These are phyloP conservation scores for Drosophila bifasciata DNA, from an alignment of 1,140 invertebrate genomes.

Conservation along the genomic window DNA sequence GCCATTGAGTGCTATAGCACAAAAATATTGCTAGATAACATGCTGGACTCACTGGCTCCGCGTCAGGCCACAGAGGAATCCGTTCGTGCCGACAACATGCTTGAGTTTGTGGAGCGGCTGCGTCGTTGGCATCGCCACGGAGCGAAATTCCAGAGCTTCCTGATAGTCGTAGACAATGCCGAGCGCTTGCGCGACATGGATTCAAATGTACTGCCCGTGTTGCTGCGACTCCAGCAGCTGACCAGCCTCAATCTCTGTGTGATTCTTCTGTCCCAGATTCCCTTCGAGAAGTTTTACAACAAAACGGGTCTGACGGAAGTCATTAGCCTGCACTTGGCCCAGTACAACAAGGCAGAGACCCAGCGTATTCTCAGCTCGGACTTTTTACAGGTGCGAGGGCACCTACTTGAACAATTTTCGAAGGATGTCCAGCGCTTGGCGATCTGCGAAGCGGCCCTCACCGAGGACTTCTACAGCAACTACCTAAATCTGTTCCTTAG, in stretches of 20 bases:
- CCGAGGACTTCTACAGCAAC: constrained; percentile 89
- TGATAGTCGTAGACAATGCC: constrained; percentile 91
- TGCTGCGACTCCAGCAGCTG: constrained; percentile 90
- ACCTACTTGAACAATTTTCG: constrained; percentile 25
- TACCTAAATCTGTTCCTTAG: constrained; percentile 92
- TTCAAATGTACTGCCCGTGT: constrained; percentile 88
- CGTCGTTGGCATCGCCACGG: constrained; percentile 30
- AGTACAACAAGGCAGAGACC: constrained; percentile 92
- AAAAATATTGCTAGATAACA: constrained; percentile 91
- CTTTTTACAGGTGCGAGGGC: constrained; percentile 61
- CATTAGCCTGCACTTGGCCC: constrained; percentile 90
- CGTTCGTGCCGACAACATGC: constrained; percentile 89
- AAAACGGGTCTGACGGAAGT: constrained; percentile 90
- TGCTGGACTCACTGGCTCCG: constrained; percentile 86
- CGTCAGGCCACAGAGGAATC: background rate
- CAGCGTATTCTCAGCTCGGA: constrained; percentile 88
- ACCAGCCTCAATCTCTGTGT: constrained; percentile 89
- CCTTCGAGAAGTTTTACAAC: constrained; percentile 91
- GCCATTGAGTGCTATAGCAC: constrained; percentile 92
- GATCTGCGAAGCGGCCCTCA: constrained; percentile 54
- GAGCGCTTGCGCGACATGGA: constrained; percentile 91
- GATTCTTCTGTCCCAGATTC: constrained; percentile 90
- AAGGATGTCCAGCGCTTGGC: constrained; percentile 18
- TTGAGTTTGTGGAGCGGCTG: constrained; percentile 89
- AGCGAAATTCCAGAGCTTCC: constrained; percentile 11